Percentiles rank a stretch among this genome's conserved stretches.
These are phyloP conservation scores for Hypolimnas misippus DNA, from an alignment of 2,888 invertebrate genomes.

Conservation along the genomic window DNA sequence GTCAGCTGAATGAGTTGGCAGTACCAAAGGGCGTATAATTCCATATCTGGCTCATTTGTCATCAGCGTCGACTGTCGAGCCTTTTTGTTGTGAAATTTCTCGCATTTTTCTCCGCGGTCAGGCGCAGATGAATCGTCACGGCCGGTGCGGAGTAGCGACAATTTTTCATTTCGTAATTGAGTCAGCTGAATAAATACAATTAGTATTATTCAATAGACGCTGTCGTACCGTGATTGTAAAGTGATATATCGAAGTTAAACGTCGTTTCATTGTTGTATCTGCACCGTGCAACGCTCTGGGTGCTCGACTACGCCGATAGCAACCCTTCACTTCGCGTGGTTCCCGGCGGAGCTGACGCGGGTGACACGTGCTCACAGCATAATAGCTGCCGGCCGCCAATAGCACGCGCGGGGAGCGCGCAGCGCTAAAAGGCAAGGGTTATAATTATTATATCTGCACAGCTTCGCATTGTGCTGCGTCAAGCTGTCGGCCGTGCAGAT, in stretches of 20 bases:
- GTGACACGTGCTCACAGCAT: conserved; percentile 6
- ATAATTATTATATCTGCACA: neutral
- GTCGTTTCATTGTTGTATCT: neutral
- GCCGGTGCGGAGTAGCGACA: neutral
- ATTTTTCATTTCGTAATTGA: conserved; percentile 19
- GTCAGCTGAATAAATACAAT: neutral
- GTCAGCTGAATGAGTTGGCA: conserved; percentile 7
- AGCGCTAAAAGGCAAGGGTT: neutral
- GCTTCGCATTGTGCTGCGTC: neutral
- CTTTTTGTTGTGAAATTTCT: conserved; percentile 10
- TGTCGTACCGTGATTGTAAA: neutral
- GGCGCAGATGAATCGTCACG: conserved; percentile 1
- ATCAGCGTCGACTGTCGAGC: conserved; percentile 14
- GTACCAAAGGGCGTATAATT: conserved; percentile 2
- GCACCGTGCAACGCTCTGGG: no score
- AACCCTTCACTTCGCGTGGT: neutral
- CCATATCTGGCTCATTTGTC: conserved; percentile 13
- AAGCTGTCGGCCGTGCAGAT: neutral
- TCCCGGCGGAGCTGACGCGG: neutral
- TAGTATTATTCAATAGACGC: neutral
- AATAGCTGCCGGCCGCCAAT: conserved; percentile 4
- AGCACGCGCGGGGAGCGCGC: conserved; percentile 5
- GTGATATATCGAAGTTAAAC: conserved; percentile 9
- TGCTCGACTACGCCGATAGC: neutral
- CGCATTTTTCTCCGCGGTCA: neutral